phyloP scores from a whole-genome alignment of 2,113 vertebrate species.

The Hiodon alosoides region DNA sequence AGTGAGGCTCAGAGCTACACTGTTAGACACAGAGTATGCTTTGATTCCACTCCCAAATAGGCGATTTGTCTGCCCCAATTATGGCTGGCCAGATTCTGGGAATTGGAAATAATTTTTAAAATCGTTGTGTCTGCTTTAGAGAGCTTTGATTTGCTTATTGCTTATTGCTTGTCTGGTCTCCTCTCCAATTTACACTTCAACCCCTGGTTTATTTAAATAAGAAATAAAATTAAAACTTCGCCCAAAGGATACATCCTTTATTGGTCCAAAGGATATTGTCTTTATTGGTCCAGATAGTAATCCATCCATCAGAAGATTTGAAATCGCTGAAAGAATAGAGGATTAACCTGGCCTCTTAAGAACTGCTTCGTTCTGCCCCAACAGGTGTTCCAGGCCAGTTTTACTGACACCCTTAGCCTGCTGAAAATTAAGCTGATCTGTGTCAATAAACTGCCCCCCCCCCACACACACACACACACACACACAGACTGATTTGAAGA shows the following conservation, averaged over 20 bases:
- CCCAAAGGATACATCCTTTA: not conserved
- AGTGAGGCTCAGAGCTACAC: slow-evolving; percentile 3
- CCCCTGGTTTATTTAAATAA: not conserved
- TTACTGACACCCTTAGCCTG: slow-evolving; percentile 41
- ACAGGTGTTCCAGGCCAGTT: slow-evolving; percentile 55
- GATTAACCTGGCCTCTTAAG: not conserved
- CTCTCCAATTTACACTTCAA: not conserved
- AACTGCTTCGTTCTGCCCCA: slow-evolving; percentile 19
- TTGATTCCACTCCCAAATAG: slow-evolving; percentile 6
- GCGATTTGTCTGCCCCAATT: slow-evolving; percentile 27
- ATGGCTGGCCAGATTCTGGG: slow-evolving; percentile 27
- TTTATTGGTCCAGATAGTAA: not conserved
- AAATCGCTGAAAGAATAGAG: not conserved
- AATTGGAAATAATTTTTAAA: slow-evolving; percentile 27
- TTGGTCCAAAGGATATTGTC: not conserved
- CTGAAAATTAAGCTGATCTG: slow-evolving; percentile 25
- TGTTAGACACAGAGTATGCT: not conserved
- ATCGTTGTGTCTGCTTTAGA: slow-evolving; percentile 13
- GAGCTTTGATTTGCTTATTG: not conserved
- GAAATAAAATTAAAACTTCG: not conserved
- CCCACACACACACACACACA: too few relatives aligned
- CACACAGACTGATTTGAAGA: slow-evolving; percentile 55
- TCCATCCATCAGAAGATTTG: not conserved
- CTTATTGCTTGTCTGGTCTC: slow-evolving; percentile 3
- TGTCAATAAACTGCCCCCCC: slow-evolving; percentile 51